Evolutionary conservation across 2,888 invertebrate genomes (phyloP).

Genomic region (Adineta ricciae): DNA sequence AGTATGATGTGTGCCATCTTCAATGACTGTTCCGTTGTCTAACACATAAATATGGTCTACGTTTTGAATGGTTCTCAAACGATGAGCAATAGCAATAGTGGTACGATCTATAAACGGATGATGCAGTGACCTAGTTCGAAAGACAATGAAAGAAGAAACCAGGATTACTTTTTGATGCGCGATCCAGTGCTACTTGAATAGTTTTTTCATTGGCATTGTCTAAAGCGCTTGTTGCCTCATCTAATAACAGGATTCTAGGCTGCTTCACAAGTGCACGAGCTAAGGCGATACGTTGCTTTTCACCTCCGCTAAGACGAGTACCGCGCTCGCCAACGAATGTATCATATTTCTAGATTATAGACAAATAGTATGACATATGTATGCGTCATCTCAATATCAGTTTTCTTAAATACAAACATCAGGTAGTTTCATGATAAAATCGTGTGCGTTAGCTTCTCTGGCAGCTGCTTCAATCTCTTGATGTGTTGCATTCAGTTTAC

Average conservation of each 20-base stretch:
- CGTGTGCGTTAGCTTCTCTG: slow-evolving; percentile 83
- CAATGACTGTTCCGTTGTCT: slow-evolving; percentile 22
- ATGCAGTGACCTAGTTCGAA: too few relatives aligned
- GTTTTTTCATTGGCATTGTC: slow-evolving; percentile 85
- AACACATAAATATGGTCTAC: slow-evolving; percentile 28
- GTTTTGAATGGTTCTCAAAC: slow-evolving; percentile 24
- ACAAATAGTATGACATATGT: not conserved
- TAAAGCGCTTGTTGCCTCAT: slow-evolving; percentile 92
- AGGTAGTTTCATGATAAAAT: slow-evolving; percentile 66
- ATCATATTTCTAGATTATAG: slow-evolving; percentile 44
- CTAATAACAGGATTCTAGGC: slow-evolving; percentile 82
- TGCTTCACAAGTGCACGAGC: slow-evolving; percentile 89
- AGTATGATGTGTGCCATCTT: slow-evolving; percentile 23
- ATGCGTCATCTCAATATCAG: too few relatives aligned
- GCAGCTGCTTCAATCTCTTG: slow-evolving; percentile 74
- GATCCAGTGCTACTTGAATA: slow-evolving; percentile 21
- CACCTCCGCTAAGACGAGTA: slow-evolving; percentile 75
- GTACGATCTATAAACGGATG: slow-evolving; percentile 26
- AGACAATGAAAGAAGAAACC: too few relatives aligned
- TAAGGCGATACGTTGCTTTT: slow-evolving; percentile 94
- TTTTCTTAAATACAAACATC: too few relatives aligned
- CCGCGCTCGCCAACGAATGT: slow-evolving; percentile 87
- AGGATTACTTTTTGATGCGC: too few relatives aligned
- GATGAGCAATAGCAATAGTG: slow-evolving; percentile 27
- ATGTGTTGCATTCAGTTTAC: slow-evolving; percentile 61